phyloP scores from a whole-genome alignment of 2,888 invertebrate genomes.

The Eupithecia pulchellata region DNA sequence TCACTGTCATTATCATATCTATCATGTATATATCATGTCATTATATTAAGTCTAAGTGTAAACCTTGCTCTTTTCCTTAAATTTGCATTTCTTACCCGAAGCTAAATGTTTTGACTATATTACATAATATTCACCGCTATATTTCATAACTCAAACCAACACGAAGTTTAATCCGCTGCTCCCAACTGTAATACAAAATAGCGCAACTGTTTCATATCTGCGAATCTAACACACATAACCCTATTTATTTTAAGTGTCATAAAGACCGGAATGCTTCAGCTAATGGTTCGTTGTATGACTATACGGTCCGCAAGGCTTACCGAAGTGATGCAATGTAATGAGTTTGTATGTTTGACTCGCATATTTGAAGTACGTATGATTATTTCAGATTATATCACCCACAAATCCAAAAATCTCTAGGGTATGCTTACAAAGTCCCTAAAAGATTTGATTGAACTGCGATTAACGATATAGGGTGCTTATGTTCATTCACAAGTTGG shows the following conservation, averaged over 20 bases:
- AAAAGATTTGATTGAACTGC: not conserved
- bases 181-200: conserved; percentile 60
- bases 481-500: too few species aligned
- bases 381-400: not conserved
- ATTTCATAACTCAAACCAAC: conserved; percentile 52
- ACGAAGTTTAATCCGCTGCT: conserved; percentile 62
- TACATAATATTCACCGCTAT: conserved; percentile 9
- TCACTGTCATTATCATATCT: too few species aligned
- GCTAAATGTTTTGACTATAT: not conserved
- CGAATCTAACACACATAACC: conserved; percentile 48
- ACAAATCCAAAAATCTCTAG: not conserved
- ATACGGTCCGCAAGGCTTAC: conserved; percentile 8
- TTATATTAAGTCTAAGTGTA: not conserved
- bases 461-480: not conserved
- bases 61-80: not conserved
- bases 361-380: not conserved
- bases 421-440: not conserved
- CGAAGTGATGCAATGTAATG: conserved; percentile 39
- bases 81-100: not conserved
- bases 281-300: conserved; percentile 24
- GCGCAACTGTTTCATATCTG: conserved; percentile 63
- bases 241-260: conserved; percentile 46
- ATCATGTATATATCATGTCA: too few species aligned
- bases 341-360: conserved; percentile 34
- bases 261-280: conserved; percentile 46